phyloP scores from a whole-genome alignment of 2,113 vertebrate genomes.

The Talpa occidentalis region DNA sequence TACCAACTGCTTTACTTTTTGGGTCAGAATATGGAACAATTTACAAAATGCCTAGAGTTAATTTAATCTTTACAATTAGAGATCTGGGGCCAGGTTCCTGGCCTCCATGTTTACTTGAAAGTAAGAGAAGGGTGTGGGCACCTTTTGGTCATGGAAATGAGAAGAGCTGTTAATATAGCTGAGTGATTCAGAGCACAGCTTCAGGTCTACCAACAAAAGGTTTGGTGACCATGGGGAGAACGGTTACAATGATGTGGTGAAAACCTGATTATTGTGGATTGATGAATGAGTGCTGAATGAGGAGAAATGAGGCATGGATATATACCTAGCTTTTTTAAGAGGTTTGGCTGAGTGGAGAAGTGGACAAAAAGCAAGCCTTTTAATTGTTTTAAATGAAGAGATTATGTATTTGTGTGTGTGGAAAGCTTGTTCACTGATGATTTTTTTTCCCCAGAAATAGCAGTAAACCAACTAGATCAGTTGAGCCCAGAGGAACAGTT shows the following conservation, averaged over 20 bases:
- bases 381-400: background rate
- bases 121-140: background rate
- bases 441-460: slow-evolving; percentile 60
- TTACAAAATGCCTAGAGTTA: background rate
- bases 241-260: background rate
- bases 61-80: slow-evolving; percentile 19
- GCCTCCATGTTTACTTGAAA: slow-evolving; percentile 4
- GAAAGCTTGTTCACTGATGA: background rate
- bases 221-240: background rate
- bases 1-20: background rate
- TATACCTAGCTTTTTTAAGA: background rate
- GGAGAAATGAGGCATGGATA: background rate
- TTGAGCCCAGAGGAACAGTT: slow-evolving; percentile 70
- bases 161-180: background rate
- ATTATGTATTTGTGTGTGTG: background rate
- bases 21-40: background rate
- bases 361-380: background rate
- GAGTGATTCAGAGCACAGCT: background rate
- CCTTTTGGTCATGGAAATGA: background rate
- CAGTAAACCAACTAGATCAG: slow-evolving; percentile 67
- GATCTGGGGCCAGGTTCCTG: background rate
- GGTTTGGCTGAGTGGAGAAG: background rate
- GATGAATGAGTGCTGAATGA: background rate
- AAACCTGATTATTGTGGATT: background rate
- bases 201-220: background rate